These are phyloP conservation scores for Galleria mellonella DNA, from an alignment of 1,140 invertebrate species.

Conservation along the genomic window DNA sequence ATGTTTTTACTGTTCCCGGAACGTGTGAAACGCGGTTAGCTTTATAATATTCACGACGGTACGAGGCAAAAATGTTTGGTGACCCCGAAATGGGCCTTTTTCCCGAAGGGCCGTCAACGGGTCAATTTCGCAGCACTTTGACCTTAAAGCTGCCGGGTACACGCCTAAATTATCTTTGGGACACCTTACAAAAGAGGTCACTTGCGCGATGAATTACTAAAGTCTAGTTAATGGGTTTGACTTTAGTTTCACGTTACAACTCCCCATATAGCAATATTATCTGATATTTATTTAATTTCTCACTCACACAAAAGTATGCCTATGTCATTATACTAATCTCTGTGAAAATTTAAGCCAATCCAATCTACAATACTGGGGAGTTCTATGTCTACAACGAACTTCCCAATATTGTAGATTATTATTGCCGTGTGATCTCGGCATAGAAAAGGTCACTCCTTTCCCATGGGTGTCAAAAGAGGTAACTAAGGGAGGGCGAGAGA, in stretches of 20 bases:
- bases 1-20: slow-evolving; percentile 34
- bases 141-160: slow-evolving; percentile 27
- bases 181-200: slow-evolving; percentile 40
- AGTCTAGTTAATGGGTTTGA: slow-evolving; percentile 29
- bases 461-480: too few relatives aligned
- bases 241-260: slow-evolving; percentile 11
- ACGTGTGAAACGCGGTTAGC: slow-evolving; percentile 35
- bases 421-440: too few relatives aligned
- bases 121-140: slow-evolving; percentile 39
- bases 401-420: too few relatives aligned
- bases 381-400: too few relatives aligned
- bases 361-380: too few relatives aligned
- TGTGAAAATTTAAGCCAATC: too few relatives aligned
- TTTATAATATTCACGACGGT: slow-evolving; percentile 45
- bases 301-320: too few relatives aligned
- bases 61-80: slow-evolving; percentile 33
- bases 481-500: too few relatives aligned
- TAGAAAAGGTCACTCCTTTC: too few relatives aligned
- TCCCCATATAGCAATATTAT: too few relatives aligned
- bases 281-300: too few relatives aligned
- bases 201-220: slow-evolving; percentile 38
- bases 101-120: slow-evolving; percentile 24
- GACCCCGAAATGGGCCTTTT: slow-evolving; percentile 38
- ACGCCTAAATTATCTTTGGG: slow-evolving; percentile 39
- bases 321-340: too few relatives aligned